These are phyloP conservation scores for Parnassius glacialis DNA, from an alignment of 2,888 invertebrate species.

Conservation along the genomic window DNA sequence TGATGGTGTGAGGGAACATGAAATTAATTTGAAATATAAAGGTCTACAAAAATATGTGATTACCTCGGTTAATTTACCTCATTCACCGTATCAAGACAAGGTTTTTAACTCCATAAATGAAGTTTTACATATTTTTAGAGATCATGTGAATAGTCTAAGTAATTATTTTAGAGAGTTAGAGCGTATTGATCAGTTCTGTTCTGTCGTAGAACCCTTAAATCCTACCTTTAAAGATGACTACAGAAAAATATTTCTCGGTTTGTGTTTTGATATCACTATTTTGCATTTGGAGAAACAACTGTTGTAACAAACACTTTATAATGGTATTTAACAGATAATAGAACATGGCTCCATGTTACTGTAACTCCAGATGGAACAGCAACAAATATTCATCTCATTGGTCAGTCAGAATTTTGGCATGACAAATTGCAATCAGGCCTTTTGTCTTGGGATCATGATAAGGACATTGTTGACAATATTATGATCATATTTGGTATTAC, in stretches of 20 bases:
- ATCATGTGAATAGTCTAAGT: slow-evolving; percentile 46
- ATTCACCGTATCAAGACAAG: slow-evolving; percentile 47
- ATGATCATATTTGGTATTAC: slow-evolving; percentile 58
- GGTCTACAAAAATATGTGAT: slow-evolving; percentile 44
- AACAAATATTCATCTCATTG: slow-evolving; percentile 60
- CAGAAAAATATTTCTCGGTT: slow-evolving; percentile 64
- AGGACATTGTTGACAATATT: slow-evolving; percentile 64
- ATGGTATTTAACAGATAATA: slow-evolving; percentile 48
- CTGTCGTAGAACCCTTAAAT: slow-evolving; percentile 59
- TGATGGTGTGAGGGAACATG: slow-evolving; percentile 48
- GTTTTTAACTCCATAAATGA: slow-evolving; percentile 52
- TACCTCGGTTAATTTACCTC: slow-evolving; percentile 48
- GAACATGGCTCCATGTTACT: slow-evolving; percentile 68
- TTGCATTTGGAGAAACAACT: neutral
- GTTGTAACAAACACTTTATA: neutral
- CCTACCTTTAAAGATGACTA: slow-evolving; percentile 63
- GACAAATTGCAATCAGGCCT: slow-evolving; percentile 58
- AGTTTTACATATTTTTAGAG: slow-evolving; percentile 42
- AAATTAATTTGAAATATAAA: slow-evolving; percentile 50
- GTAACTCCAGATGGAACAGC: slow-evolving; percentile 60
- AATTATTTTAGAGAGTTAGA: slow-evolving; percentile 62
- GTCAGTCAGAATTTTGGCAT: slow-evolving; percentile 57
- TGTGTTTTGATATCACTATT: slow-evolving; percentile 23
- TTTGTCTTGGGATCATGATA: slow-evolving; percentile 66
- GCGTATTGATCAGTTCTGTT: slow-evolving; percentile 53